Evolutionary conservation across 2,113 vertebrate species (phyloP).

Genomic region (Chlorodrepanis virens): DNA sequence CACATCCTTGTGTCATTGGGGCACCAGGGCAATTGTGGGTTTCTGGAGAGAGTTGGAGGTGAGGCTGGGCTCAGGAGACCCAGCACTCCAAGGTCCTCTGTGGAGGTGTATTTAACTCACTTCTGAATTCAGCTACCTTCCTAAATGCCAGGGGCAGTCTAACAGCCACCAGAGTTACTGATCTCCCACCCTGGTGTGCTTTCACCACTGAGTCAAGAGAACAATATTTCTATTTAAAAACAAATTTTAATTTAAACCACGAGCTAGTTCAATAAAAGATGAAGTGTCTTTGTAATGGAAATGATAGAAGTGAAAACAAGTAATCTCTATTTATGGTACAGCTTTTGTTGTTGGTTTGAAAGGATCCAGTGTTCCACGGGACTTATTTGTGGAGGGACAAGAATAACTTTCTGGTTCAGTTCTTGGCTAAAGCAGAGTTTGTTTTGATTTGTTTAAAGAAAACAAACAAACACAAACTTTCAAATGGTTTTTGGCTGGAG

Average conservation of each 20-base stretch:
- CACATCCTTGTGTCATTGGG: rapidly evolving
- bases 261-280: background rate
- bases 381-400: background rate
- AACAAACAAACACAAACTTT: conserved; percentile 1
- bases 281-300: background rate
- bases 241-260: background rate
- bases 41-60: background rate
- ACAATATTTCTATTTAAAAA: background rate
- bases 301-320: background rate
- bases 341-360: background rate
- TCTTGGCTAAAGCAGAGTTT: conserved; percentile 2
- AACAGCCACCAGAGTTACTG: rapidly evolving
- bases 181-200: background rate
- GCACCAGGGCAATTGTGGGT: background rate
- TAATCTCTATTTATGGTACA: background rate
- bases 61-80: background rate
- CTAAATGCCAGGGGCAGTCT: background rate
- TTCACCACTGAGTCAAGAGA: background rate
- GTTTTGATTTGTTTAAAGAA: conserved; percentile 3
- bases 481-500: conserved; percentile 4
- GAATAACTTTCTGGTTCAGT: conserved; percentile 32
- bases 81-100: background rate
- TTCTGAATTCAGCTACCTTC: background rate
- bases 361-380: background rate
- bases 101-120: background rate